Percentiles rank a stretch among this genome's conserved stretches.
phyloP scores from a whole-genome alignment of 1,140 invertebrate species.

The Calephelis virginiensis region DNA sequence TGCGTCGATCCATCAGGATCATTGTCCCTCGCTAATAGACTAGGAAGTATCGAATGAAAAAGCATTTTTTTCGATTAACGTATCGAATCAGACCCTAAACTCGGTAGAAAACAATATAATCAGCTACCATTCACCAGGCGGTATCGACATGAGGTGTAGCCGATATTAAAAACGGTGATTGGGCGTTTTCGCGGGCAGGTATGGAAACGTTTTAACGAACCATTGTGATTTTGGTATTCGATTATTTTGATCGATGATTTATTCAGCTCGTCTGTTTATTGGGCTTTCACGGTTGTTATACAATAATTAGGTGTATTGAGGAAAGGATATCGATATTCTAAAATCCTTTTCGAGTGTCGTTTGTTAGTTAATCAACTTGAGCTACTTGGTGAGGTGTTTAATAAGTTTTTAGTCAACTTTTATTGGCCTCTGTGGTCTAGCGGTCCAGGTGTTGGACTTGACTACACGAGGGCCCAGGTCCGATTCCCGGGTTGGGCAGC shows the following conservation, averaged over 20 bases:
- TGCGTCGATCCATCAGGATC: slow-evolving; percentile 50
- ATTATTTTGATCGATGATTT: slow-evolving; percentile 67
- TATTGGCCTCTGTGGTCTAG: too few species aligned
- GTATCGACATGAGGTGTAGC: slow-evolving; percentile 35
- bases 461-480: too few species aligned
- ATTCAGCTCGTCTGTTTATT: slow-evolving; percentile 41
- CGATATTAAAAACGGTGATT: slow-evolving; percentile 71
- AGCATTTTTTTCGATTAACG: slow-evolving; percentile 69
- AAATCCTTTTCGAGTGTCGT: not conserved
- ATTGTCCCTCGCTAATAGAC: slow-evolving; percentile 61
- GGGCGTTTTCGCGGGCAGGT: slow-evolving; percentile 58
- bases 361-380: not conserved
- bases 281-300: slow-evolving; percentile 50
- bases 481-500: too few species aligned
- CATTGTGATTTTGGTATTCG: slow-evolving; percentile 69
- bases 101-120: slow-evolving; percentile 70
- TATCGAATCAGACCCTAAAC: slow-evolving; percentile 60
- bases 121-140: slow-evolving; percentile 64
- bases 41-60: slow-evolving; percentile 54
- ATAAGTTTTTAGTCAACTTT: too few species aligned
- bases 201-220: slow-evolving; percentile 60
- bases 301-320: slow-evolving; percentile 17
- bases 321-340: slow-evolving; percentile 5
- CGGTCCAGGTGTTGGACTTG: too few species aligned
- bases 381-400: not conserved